A percentile compares a stretch with the other conserved stretches of the same genome.
These are phyloP conservation scores for Cladorhizidae sp. DNA, from an alignment of 37 sponge, comb jelly and placozoan species.

Conservation along the genomic window DNA sequence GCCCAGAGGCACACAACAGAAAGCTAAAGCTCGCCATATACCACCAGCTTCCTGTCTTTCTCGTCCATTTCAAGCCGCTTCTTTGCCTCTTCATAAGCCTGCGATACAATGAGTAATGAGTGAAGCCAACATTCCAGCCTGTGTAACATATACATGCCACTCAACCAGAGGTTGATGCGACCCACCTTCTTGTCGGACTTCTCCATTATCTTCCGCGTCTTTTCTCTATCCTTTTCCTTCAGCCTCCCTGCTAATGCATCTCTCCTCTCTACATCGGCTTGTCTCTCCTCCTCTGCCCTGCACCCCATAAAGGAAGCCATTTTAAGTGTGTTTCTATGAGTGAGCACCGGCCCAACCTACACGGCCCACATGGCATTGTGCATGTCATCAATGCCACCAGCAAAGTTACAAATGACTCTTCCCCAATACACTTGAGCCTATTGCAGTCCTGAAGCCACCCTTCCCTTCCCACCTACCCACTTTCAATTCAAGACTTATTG, in stretches of 20 bases:
- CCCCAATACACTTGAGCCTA: no score
- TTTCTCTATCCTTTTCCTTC: conserved; percentile 81
- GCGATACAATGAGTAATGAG: neutral
- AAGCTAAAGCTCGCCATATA: conserved; percentile 6
- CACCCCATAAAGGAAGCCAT: no score
- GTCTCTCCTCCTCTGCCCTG: conserved; percentile 71
- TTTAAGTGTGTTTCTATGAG: no score
- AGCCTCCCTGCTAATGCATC: conserved; percentile 91
- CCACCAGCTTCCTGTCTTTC: conserved; percentile 73
- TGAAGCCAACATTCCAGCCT: neutral
- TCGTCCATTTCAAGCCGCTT: conserved; percentile 76
- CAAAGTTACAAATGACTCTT: no score
- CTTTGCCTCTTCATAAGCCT: conserved; percentile 85
- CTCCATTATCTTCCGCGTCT: conserved; percentile 90
- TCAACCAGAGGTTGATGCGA: no score
- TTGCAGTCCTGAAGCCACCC: no score
- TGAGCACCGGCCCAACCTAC: no score
- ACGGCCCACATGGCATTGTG: no score
- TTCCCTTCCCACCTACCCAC: no score
- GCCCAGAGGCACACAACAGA: no score
- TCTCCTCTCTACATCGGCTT: conserved; percentile 74
- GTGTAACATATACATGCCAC: neutral
- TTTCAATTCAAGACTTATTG: no score
- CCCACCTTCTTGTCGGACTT: conserved; percentile 81
- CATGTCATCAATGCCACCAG: no score